Percentiles rank a stretch among this genome's conserved stretches.
Conservation (phyloP, 2,888 invertebrate genomes). For the Caenorhabditis drosophilae region DNA sequence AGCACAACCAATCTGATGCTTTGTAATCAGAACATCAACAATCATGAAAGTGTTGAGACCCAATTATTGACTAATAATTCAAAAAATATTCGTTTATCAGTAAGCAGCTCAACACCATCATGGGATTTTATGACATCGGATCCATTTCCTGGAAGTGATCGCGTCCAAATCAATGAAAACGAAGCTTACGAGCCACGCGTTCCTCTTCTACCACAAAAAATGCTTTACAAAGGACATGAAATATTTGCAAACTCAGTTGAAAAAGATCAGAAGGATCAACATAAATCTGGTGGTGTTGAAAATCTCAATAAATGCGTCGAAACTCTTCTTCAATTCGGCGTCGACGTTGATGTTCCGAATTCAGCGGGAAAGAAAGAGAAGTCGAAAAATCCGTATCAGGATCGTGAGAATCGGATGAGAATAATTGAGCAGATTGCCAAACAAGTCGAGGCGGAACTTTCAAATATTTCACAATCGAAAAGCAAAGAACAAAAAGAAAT, state of each 20-base stretch:
- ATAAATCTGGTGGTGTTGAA: too few species aligned
- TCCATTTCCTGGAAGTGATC: conserved; percentile 41
- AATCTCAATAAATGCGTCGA: conserved; percentile 47
- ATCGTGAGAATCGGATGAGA: too few species aligned
- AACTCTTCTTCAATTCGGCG: conserved; percentile 42
- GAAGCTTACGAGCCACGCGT: conserved; percentile 46
- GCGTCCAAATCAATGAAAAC: conserved; percentile 16
- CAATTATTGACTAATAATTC: conserved; percentile 9
- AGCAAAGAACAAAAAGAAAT: conserved; percentile 21
- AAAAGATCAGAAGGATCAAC: too few species aligned
- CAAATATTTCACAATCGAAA: conserved; percentile 11
- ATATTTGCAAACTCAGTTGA: conserved; percentile 37
- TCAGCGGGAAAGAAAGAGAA: too few species aligned
- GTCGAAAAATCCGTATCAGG: conserved; percentile 4
- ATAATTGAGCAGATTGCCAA: conserved; percentile 15
- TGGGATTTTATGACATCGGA: conserved; percentile 38
- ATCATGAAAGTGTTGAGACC: conserved; percentile 12
- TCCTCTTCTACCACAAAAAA: conserved; percentile 47
- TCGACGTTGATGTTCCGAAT: conserved; percentile 32
- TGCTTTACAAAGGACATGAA: conserved; percentile 56
- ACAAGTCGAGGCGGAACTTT: conserved; percentile 19
- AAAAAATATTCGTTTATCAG: conserved; percentile 17
- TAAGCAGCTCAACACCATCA: conserved; percentile 28
- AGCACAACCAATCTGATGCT: conserved; percentile 29
- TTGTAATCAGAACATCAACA: conserved; percentile 16